A percentile compares a stretch with the other conserved stretches of the same genome.
Conservation (phyloP, 2,888 invertebrate genomes). For the Drosophila atripex region DNA sequence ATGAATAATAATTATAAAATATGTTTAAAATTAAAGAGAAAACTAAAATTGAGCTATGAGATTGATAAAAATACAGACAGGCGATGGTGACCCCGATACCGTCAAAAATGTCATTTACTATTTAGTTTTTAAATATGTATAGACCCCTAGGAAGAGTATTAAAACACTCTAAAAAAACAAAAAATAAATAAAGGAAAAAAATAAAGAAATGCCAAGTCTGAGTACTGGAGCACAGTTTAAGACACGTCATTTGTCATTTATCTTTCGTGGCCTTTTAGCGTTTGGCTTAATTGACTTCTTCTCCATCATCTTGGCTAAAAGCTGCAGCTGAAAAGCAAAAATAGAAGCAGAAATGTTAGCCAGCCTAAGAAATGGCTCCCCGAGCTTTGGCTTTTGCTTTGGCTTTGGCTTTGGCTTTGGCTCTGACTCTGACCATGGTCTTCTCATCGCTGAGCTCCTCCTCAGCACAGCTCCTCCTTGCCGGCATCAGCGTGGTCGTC, state of each 20-base stretch:
- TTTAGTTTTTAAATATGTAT: too few relatives aligned
- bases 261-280: slow-evolving; percentile 70
- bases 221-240: slow-evolving; percentile 47
- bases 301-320: slow-evolving; percentile 20
- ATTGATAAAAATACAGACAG: too few relatives aligned
- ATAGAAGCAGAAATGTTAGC: slow-evolving; percentile 15
- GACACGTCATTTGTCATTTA: slow-evolving; percentile 78
- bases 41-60: too few relatives aligned
- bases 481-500: not conserved
- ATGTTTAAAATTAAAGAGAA: too few relatives aligned
- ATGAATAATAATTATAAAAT: too few relatives aligned
- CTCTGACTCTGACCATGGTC: too few relatives aligned
- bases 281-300: slow-evolving; percentile 74
- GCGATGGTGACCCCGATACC: too few relatives aligned
- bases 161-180: not conserved
- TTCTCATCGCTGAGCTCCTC: not conserved
- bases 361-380: not conserved
- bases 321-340: slow-evolving; percentile 26
- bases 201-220: slow-evolving; percentile 1
- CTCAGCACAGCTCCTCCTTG: not conserved
- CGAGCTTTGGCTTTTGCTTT: not conserved
- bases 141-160: not conserved
- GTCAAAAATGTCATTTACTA: not conserved
- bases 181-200: not conserved
- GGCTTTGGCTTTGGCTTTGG: too few relatives aligned